Conservation (phyloP, 2,888 invertebrate species). For the Noctua comes region DNA sequence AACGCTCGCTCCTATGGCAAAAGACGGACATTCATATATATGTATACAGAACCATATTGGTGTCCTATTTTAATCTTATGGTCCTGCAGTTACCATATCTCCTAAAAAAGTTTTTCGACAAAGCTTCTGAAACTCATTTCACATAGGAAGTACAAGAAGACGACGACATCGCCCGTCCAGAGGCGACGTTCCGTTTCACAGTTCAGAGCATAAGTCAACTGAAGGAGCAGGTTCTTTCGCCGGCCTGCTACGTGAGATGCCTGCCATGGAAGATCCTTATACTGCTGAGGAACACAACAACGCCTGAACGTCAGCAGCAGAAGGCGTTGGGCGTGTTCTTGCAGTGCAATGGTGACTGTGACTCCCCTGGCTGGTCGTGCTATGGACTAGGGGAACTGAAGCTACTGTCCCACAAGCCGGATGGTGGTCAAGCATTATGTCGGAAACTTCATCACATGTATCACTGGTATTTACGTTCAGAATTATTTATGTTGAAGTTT, state of each 20-base stretch:
- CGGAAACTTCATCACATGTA: slow-evolving; percentile 98
- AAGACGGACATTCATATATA: neutral
- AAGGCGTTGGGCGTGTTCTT: slow-evolving; percentile 95
- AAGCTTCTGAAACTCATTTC: neutral
- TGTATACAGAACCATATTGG: neutral
- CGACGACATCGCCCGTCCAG: slow-evolving; percentile 96
- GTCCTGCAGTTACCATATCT: neutral
- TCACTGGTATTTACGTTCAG: slow-evolving; percentile 91
- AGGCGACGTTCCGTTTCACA: slow-evolving; percentile 97
- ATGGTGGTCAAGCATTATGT: slow-evolving; percentile 93
- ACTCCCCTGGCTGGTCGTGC: slow-evolving; percentile 99
- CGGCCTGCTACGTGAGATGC: slow-evolving; percentile 97
- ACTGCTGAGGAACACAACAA: slow-evolving; percentile 94
- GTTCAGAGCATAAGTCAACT: slow-evolving; percentile 97
- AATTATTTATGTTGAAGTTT: neutral
- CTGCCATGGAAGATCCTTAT: slow-evolving; percentile 99
- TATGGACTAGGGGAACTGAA: slow-evolving; percentile 98
- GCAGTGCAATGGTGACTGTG: slow-evolving; percentile 99
- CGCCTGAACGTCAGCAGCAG: slow-evolving; percentile 93
- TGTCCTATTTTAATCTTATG: neutral
- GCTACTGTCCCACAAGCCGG: slow-evolving; percentile 96
- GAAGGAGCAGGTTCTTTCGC: slow-evolving; percentile 95
- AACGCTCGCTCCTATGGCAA: neutral
- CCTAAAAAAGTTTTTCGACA: neutral
- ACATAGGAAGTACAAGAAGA: slow-evolving; percentile 89